phyloP scores from a whole-genome alignment of 2,888 invertebrate genomes.

The Anaspis maculata region DNA sequence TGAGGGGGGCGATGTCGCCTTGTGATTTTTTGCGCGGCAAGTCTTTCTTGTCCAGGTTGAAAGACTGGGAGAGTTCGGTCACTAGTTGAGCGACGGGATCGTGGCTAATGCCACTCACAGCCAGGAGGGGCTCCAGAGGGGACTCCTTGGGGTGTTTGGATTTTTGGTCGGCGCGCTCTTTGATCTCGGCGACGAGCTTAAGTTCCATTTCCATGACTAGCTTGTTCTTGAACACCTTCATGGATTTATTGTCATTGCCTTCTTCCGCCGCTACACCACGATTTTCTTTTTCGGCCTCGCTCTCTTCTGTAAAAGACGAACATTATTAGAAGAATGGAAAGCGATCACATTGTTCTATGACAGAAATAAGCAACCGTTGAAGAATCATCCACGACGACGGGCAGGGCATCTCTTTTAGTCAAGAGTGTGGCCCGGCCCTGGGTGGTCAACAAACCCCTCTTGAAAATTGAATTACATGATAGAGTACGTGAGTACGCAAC shows the following conservation, averaged over 20 bases:
- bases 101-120: constrained; percentile 48
- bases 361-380: too few species aligned
- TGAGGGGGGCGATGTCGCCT: constrained; percentile 16
- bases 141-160: constrained; percentile 50
- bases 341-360: too few species aligned
- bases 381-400: too few species aligned
- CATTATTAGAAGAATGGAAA: too few species aligned
- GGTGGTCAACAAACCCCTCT: too few species aligned
- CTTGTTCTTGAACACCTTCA: constrained; percentile 43
- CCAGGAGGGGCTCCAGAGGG: constrained; percentile 38
- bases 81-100: constrained; percentile 77
- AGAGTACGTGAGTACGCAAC: too few species aligned
- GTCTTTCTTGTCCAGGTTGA: constrained; percentile 49
- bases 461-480: too few species aligned
- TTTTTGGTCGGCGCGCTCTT: constrained; percentile 65
- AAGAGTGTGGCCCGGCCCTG: too few species aligned
- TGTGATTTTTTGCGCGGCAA: constrained; percentile 23
- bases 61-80: constrained; percentile 76
- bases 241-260: constrained; percentile 36
- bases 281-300: constrained; percentile 13
- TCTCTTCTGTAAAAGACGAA: constrained; percentile 10
- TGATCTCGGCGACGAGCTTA: constrained; percentile 75
- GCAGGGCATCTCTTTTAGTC: too few species aligned
- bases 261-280: constrained; percentile 22
- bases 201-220: constrained; percentile 74